A percentile compares a stretch with the other conserved stretches of the same genome.
These are phyloP conservation scores for Pollimyrus isidori DNA, from an alignment of 2,113 vertebrate genomes.

Conservation along the genomic window DNA sequence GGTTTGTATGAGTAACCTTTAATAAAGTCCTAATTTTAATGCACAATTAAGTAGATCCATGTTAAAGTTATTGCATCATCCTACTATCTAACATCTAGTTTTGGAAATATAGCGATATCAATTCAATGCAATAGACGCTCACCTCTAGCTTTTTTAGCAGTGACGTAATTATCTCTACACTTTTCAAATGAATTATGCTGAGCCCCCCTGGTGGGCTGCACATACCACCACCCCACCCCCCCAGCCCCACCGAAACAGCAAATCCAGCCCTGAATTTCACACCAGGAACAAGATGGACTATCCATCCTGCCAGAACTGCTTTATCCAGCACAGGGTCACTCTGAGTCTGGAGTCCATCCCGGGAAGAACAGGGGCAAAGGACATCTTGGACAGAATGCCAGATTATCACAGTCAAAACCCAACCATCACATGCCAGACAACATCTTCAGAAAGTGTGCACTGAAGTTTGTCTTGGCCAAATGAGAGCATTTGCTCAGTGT, in stretches of 20 bases:
- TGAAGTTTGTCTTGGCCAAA: neutral
- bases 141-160: neutral
- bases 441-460: neutral
- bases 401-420: neutral
- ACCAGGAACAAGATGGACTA: neutral
- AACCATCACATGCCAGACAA: neutral
- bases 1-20: neutral
- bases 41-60: neutral
- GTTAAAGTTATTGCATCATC: neutral
- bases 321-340: neutral
- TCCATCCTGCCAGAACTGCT: neutral
- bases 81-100: neutral
- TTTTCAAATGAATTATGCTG: neutral
- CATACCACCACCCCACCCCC: neutral
- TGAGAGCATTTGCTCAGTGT: neutral
- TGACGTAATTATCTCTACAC: neutral
- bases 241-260: neutral
- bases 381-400: neutral
- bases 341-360: neutral
- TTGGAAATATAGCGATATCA: neutral
- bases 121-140: neutral
- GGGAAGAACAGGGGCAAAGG: neutral
- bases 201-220: neutral
- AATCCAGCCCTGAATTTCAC: neutral
- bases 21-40: neutral